Evolutionary conservation across 2,888 invertebrate genomes (phyloP).

Genomic region (Drosophila bunnanda): DNA sequence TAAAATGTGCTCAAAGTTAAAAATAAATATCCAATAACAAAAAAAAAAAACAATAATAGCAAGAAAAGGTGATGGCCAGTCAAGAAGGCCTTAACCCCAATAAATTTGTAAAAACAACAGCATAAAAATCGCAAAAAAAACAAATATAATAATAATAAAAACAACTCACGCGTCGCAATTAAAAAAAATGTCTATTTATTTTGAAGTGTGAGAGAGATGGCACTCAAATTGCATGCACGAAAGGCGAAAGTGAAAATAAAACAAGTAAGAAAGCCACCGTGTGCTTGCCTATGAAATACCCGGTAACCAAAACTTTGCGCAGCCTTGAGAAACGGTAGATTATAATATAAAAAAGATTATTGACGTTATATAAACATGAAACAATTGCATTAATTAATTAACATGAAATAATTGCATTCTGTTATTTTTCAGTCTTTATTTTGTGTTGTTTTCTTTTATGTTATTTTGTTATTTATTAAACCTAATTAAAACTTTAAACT

Average conservation of each 20-base stretch:
- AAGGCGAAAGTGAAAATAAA: constrained; percentile 27
- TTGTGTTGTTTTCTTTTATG: too few species aligned
- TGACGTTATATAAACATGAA: too few species aligned
- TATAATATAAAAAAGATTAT: too few species aligned
- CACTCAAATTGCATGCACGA: not conserved
- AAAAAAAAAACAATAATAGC: constrained; percentile 21
- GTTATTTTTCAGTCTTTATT: too few species aligned
- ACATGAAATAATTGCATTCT: too few species aligned
- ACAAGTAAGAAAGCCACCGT: constrained; percentile 3
- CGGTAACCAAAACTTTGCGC: not conserved
- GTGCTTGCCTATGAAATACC: not conserved
- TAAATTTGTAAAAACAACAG: constrained; percentile 72
- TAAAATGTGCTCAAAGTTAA: constrained; percentile 18
- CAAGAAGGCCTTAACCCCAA: constrained; percentile 73
- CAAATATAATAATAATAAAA: constrained; percentile 19
- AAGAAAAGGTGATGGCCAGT: constrained; percentile 48
- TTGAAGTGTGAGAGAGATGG: not conserved
- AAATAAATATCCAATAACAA: constrained; percentile 48
- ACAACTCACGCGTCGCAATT: constrained; percentile 46
- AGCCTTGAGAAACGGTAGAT: too few species aligned
- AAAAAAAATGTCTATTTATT: constrained; percentile 25
- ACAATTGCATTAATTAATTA: too few species aligned
- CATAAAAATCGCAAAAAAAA: constrained; percentile 14
- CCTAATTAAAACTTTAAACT: too few species aligned
- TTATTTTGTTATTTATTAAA: too few species aligned